phyloP scores from a whole-genome alignment of 2,797 vertebrate species.

The Hemibagrus guttatus region DNA sequence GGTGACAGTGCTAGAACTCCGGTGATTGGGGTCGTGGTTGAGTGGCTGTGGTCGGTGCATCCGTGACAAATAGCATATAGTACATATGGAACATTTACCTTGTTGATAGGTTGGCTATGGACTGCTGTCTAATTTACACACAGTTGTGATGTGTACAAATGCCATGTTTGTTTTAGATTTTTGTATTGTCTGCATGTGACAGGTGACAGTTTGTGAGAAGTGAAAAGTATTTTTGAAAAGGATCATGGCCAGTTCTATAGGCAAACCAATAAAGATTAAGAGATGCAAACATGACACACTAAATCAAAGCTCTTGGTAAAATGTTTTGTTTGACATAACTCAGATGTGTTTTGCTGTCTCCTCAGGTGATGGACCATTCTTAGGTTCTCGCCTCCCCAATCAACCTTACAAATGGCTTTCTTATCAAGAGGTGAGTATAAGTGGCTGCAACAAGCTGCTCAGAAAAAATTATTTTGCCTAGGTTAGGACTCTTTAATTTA shows the following conservation, averaged over 20 bases:
- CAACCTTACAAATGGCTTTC: slow-evolving; percentile 97
- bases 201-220: background rate
- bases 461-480: no score
- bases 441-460: no score
- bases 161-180: no score
- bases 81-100: background rate
- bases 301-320: background rate
- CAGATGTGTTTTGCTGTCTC: slow-evolving; percentile 48
- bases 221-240: background rate
- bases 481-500: no score
- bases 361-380: slow-evolving; percentile 87
- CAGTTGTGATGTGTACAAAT: no score
- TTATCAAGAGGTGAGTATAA: slow-evolving; percentile 92
- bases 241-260: background rate
- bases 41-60: no score
- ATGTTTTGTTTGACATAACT: background rate
- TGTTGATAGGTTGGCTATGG: no score
- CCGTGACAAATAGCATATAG: no score
- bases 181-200: background rate
- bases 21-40: no score
- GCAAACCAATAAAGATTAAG: background rate
- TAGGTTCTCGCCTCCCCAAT: slow-evolving; percentile 91
- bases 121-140: no score
- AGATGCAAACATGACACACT: background rate
- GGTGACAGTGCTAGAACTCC: no score